A percentile compares a stretch with the other conserved stretches of the same genome.
Evolutionary conservation across 1,140 invertebrate genomes (phyloP).

Genomic region (Medauroidea extradentata): DNA sequence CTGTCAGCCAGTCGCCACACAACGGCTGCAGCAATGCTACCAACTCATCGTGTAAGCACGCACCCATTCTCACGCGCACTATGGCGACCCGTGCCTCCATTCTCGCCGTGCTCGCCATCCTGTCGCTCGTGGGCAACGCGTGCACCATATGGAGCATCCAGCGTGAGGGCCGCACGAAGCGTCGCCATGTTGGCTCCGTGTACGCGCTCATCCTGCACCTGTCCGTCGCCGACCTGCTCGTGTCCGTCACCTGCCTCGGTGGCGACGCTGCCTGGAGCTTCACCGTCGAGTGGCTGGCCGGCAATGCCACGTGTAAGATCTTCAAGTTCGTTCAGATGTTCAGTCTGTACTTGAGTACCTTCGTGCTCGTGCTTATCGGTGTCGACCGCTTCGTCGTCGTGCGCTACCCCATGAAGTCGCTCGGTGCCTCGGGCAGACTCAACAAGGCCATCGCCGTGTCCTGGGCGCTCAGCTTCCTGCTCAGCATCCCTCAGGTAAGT

Average conservation of each 20-base stretch:
- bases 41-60: conserved; percentile 44
- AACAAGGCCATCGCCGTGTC: conserved; percentile 56
- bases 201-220: conserved; percentile 73
- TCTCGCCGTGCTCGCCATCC: conserved; percentile 58
- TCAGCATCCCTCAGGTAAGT: conserved; percentile 76
- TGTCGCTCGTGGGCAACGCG: conserved; percentile 69
- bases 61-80: conserved; percentile 53
- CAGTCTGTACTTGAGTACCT: conserved; percentile 77
- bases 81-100: conserved; percentile 59
- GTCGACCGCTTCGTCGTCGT: conserved; percentile 77
- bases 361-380: conserved; percentile 74
- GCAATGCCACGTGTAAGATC: conserved; percentile 70
- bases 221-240: conserved; percentile 68
- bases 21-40: too few relatives aligned
- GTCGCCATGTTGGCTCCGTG: conserved; percentile 48
- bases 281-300: conserved; percentile 74
- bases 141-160: conserved; percentile 69
- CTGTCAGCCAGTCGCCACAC: too few relatives aligned
- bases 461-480: conserved; percentile 63
- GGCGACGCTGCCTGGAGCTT: conserved; percentile 76
- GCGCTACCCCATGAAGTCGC: conserved; percentile 71
- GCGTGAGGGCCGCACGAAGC: conserved; percentile 40
- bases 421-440: conserved; percentile 60
- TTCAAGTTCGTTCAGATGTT: conserved; percentile 81
- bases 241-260: conserved; percentile 73